A percentile compares a stretch with the other conserved stretches of the same genome.
Evolutionary conservation across 1,140 invertebrate genomes (phyloP).

Genomic region (Elymnias hypermnestra): DNA sequence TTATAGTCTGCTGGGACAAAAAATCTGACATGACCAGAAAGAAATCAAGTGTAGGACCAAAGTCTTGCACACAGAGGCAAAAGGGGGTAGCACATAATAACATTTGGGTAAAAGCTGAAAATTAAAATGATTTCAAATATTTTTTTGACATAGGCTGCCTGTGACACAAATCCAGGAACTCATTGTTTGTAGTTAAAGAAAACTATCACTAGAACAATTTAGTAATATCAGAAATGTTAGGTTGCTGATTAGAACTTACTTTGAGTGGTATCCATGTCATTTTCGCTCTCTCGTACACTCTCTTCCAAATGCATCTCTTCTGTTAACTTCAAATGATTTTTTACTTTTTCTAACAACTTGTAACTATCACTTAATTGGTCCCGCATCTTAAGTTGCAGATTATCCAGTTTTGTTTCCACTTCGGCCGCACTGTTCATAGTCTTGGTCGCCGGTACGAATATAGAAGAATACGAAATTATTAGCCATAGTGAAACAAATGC

Average conservation of each 20-base stretch:
- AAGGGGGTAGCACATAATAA: too few relatives aligned
- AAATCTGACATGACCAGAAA: too few relatives aligned
- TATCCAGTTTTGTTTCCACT: constrained; percentile 42
- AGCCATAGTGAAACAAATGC: constrained; percentile 36
- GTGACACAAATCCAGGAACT: too few relatives aligned
- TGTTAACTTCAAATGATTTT: constrained; percentile 36
- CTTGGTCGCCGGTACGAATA: constrained; percentile 25
- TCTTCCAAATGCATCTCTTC: constrained; percentile 18
- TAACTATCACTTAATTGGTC: constrained; percentile 48
- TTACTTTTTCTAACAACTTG: constrained; percentile 47
- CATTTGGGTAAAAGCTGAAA: too few relatives aligned
- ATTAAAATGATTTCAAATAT: too few relatives aligned
- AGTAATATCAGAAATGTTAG: too few relatives aligned
- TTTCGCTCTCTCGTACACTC: constrained; percentile 2
- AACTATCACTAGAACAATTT: too few relatives aligned
- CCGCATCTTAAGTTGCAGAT: constrained; percentile 43
- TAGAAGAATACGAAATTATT: constrained; percentile 37
- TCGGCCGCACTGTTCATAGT: constrained; percentile 17
- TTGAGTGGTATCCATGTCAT: constrained; percentile 14
- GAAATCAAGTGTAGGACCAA: too few relatives aligned
- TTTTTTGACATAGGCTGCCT: too few relatives aligned
- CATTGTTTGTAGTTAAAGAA: too few relatives aligned
- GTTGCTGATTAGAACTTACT: constrained; percentile 21
- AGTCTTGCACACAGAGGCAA: too few relatives aligned
- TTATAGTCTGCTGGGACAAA: too few relatives aligned